Conservation (phyloP, 30 jellyfish, hydroid and myxozoan genomes). For the Calvadosia cruxmelitensis region DNA sequence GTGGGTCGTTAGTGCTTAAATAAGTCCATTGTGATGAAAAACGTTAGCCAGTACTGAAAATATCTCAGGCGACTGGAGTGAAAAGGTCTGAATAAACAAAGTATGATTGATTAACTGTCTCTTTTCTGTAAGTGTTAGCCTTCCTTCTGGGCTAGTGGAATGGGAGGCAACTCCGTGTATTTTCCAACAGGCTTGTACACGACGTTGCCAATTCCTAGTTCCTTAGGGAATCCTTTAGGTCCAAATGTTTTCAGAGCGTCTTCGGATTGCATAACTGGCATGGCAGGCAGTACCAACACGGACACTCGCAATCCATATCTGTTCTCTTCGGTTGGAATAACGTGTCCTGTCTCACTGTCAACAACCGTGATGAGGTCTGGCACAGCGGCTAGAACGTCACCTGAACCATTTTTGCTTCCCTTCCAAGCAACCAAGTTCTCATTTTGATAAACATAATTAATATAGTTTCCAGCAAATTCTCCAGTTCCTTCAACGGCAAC, state of each 20-base stretch:
- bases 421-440: constrained; percentile 35
- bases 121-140: no score
- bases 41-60: no score
- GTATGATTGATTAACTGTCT: no score
- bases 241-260: constrained; percentile 34
- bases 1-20: no score
- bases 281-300: constrained; percentile 30
- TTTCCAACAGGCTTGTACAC: constrained; percentile 14
- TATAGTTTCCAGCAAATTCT: constrained; percentile 1
- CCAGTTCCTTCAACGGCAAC: constrained; percentile 23
- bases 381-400: constrained; percentile 12
- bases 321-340: constrained; percentile 35
- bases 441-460: constrained; percentile 37
- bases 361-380: constrained; percentile 53
- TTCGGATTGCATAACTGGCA: constrained; percentile 30
- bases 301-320: constrained; percentile 42
- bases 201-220: constrained; percentile 14
- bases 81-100: no score
- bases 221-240: constrained; percentile 39
- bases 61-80: no score
- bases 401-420: constrained; percentile 3
- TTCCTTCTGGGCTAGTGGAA: no score
- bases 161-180: constrained; percentile 4
- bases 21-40: no score
- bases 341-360: constrained; percentile 47